phyloP scores from a whole-genome alignment of 1,140 invertebrate genomes.

The Streblospio benedicti region DNA sequence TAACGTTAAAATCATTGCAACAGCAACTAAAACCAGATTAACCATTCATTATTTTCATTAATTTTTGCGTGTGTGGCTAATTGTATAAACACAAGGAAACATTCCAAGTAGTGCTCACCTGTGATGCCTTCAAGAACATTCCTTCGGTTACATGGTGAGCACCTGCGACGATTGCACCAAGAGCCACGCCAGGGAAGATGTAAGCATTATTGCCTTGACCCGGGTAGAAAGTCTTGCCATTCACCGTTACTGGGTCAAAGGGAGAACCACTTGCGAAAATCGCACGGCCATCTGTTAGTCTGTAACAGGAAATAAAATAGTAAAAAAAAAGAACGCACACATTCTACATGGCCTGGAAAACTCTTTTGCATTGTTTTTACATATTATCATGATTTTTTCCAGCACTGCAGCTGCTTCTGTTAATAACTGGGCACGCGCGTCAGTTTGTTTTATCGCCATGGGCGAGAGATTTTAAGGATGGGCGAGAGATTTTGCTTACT shows the following conservation, averaged over 20 bases:
- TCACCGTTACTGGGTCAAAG: slow-evolving; percentile 68
- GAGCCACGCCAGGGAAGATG: slow-evolving; percentile 87
- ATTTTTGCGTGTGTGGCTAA: no score
- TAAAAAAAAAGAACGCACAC: no score
- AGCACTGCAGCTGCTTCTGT: neutral
- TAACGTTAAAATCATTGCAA: no score
- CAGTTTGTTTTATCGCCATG: no score
- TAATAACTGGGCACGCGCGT: neutral
- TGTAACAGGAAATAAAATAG: neutral
- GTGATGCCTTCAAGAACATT: slow-evolving; percentile 71
- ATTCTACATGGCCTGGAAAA: no score
- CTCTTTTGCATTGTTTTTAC: neutral
- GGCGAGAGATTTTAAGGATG: no score
- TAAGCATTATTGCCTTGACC: slow-evolving; percentile 96
- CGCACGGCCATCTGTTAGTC: slow-evolving; percentile 53
- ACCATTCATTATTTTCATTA: no score
- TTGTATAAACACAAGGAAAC: no score
- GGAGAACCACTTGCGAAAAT: slow-evolving; percentile 89
- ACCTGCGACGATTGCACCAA: slow-evolving; percentile 70
- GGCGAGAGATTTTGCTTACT: no score
- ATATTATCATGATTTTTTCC: neutral
- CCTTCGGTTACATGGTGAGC: slow-evolving; percentile 82
- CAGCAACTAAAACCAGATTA: no score
- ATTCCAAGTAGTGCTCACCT: slow-evolving; percentile 6
- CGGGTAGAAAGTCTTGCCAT: slow-evolving; percentile 71